These are phyloP conservation scores for Drosophila austrosaltans DNA, from an alignment of 2,888 invertebrate species.

Conservation along the genomic window DNA sequence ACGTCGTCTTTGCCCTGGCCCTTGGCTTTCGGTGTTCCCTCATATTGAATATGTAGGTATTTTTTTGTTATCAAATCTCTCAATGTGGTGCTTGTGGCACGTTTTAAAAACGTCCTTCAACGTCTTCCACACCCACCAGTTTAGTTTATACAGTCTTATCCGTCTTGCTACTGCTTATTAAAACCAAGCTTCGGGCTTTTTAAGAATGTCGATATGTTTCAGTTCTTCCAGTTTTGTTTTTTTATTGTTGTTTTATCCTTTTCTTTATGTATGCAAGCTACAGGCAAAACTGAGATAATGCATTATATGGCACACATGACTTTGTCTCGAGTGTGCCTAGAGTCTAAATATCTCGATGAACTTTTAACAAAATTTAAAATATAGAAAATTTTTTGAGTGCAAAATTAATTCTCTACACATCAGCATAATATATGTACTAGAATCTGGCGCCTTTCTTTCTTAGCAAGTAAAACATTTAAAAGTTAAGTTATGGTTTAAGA, in stretches of 20 bases:
- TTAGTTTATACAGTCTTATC: constrained; percentile 6
- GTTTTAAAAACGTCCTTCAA: constrained; percentile 48
- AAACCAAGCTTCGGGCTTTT: constrained; percentile 59
- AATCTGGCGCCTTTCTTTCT: too few relatives aligned
- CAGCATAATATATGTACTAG: neutral
- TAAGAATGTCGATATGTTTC: constrained; percentile 19
- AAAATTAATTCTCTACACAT: neutral
- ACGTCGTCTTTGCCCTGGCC: constrained; percentile 34
- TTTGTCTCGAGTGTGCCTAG: constrained; percentile 16
- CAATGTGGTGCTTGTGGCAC: constrained; percentile 67
- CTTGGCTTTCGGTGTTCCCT: constrained; percentile 40
- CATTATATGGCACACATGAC: constrained; percentile 25
- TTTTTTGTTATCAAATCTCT: constrained; percentile 60
- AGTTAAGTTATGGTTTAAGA: too few relatives aligned
- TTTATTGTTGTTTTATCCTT: constrained; percentile 30
- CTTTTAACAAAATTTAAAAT: constrained; percentile 25
- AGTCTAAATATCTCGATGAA: neutral
- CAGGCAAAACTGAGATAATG: constrained; percentile 39
- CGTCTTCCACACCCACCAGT: neutral
- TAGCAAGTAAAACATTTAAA: too few relatives aligned
- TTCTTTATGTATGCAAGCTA: constrained; percentile 18
- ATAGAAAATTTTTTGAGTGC: neutral
- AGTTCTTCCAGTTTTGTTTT: constrained; percentile 10
- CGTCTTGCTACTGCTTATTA: constrained; percentile 62
- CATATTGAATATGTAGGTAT: neutral